phyloP scores from a whole-genome alignment of 2,113 vertebrate species.

The Dromas ardeola region DNA sequence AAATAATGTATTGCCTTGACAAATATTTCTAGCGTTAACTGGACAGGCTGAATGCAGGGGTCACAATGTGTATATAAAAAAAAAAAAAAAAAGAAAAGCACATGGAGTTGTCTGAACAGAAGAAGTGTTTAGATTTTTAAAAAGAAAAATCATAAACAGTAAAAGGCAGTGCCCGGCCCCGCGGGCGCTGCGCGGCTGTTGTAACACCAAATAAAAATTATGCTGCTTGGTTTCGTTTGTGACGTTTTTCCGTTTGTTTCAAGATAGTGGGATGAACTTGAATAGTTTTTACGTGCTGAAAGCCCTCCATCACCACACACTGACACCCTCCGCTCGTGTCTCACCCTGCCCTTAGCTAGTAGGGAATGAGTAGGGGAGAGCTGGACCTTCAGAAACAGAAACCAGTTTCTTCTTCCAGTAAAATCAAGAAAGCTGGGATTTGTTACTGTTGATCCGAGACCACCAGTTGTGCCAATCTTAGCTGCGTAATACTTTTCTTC shows the following conservation, averaged over 20 bases:
- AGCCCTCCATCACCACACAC: background rate
- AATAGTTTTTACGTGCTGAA: background rate
- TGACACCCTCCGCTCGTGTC: background rate
- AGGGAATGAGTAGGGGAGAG: background rate
- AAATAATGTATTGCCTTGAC: conserved; percentile 79
- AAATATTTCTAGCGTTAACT: conserved; percentile 69
- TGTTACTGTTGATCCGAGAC: background rate
- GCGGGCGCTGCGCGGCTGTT: conserved; percentile 73
- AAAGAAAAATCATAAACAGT: conserved; percentile 50
- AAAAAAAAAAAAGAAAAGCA: conserved; percentile 67
- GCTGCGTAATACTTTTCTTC: background rate
- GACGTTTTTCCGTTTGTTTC: conserved; percentile 55
- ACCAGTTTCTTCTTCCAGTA: background rate
- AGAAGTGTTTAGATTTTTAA: conserved; percentile 59
- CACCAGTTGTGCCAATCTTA: background rate
- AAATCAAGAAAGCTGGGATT: background rate
- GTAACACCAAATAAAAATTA: conserved; percentile 88
- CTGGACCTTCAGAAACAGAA: background rate
- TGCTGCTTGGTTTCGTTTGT: conserved; percentile 82
- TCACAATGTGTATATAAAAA: conserved; percentile 73
- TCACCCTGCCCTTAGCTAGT: background rate
- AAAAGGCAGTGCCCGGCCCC: background rate
- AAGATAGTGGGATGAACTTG: background rate
- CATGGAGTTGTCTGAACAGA: conserved; percentile 51
- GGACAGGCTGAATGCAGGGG: conserved; percentile 67